Evolutionary conservation across 2,113 vertebrate genomes (phyloP).

Genomic region (Nerophis ophidion): DNA sequence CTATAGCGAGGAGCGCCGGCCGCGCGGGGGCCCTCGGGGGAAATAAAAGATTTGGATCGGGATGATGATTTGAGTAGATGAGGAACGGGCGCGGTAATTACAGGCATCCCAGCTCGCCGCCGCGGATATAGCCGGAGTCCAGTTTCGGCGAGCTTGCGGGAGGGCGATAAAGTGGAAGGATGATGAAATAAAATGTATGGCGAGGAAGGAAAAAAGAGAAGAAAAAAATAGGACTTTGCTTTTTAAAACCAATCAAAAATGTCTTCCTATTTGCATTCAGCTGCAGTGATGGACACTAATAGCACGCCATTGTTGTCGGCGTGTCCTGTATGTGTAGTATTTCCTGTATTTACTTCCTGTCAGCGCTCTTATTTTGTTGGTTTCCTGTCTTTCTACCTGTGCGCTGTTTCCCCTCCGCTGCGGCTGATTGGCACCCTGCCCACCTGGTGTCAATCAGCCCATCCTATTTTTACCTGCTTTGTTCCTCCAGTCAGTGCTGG

Average conservation of each 20-base stretch:
- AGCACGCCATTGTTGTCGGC: slow-evolving; percentile 60
- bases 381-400: no score
- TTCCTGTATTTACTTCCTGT: no score
- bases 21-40: slow-evolving; percentile 52
- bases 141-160: slow-evolving; percentile 40
- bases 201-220: slow-evolving; percentile 10
- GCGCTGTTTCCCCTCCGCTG: no score
- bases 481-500: no score
- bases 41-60: slow-evolving; percentile 70
- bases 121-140: slow-evolving; percentile 50
- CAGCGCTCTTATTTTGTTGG: no score
- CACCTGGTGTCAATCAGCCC: no score
- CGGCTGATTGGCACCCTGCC: no score
- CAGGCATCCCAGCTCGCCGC: slow-evolving; percentile 66
- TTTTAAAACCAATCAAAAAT: slow-evolving; percentile 1
- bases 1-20: slow-evolving; percentile 47
- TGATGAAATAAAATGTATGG: slow-evolving; percentile 34
- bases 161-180: slow-evolving; percentile 47
- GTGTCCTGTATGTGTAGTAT: no score
- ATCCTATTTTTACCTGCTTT: no score
- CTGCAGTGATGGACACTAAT: slow-evolving; percentile 58
- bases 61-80: slow-evolving; percentile 71
- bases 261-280: slow-evolving; percentile 27
- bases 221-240: slow-evolving; percentile 39
- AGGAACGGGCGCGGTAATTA: slow-evolving; percentile 64